Base-by-base conservation (phyloP, 2,797 vertebrate genomes). In the Myotis pilosus region DNA sequence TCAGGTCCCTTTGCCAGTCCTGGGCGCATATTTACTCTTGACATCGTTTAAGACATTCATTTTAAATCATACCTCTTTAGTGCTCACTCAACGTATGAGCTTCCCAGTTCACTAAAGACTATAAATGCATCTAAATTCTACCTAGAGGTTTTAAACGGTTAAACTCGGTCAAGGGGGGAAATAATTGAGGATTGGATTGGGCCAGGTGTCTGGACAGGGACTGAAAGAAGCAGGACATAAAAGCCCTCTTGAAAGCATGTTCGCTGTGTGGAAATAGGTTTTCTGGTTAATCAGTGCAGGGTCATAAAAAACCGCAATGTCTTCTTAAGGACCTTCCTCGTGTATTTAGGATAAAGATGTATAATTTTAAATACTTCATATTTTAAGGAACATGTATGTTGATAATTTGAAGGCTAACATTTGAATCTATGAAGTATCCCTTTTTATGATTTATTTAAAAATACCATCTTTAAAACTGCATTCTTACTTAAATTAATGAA, bases 391-490 rank as follows among this genome's bases (percentile, higher is more conserved):
- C 16, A 3, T 16, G 8, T 79, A 36, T 13, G 30, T 47, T 92
- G 9, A 69, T 74, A 47, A 51, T 69, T 81, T 89, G 16, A 78
- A 95, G n/a, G 13, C 44, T 91, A 74, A 22, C 30, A 57, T 85
- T 89, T 92, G 60, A 94, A 47, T n/a, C 2, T 89, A 44, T 71
- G 25, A 90, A 75, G 6, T 60, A 30, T 55, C 74, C 8, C 30
- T 66, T 91, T 95, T 44, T 83, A 60, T 57, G 2, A 72, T 49
- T 95, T 80, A 83, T 72, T 83, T 83, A 38, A 95, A 86, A 78
- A 30, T 79, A 8, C 33, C 9, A 83, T 76, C n/a, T 64, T 89
- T 86, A 84, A 89, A 78, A 86, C 4, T 82, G 38, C 13, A 38
- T 83, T 83, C n/a, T 16, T 64, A n/a, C 47, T 68, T 81, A 81